Base-by-base conservation (phyloP, 1,140 invertebrate species). In the Pseudachorutes palmiensis region DNA sequence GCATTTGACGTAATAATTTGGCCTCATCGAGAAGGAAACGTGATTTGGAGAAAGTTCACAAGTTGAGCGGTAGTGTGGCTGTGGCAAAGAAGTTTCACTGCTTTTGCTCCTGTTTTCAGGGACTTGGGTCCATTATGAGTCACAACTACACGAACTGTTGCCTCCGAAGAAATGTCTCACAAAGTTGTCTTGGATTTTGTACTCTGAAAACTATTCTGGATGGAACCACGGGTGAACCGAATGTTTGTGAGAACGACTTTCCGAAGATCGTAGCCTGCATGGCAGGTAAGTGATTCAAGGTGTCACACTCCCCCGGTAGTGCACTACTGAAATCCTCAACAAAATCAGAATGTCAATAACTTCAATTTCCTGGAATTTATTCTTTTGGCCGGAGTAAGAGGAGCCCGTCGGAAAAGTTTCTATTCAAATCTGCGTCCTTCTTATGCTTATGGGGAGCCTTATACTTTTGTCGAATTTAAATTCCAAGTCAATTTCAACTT, bases 71-170 rank as follows among this genome's bases (percentile, higher is more conserved):
- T n/a, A n/a, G 19, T 45, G 19, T 12, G 19, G 36, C 9, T 45
- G 9, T 45, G 36, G 19, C 36, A 19, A 45, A 45, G 9, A 24
- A 3, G 29, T 14, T 24, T 36, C 14, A 16, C 36, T 5, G 45
- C n/a, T 41, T 62, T 31, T 63, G 1, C 58, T 68, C 22, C 32
- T 59, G 57, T 14, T 66, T 57, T 5, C 36, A 72, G 70, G 70
- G 70, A 30, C 16, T 45, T n/a, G 70, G 70, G 14, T 72, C 70
- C 2, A 65, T 72, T n/a, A 29, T 65, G 29, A 49, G 76, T 16
- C 87, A 89, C 75, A 88, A 90, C 75, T 90, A 88, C 74, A 89
- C 87, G 0, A 84, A 86, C 57, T 92, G 89, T 76, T 92, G 89
- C 72, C 72, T 85, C 2, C 76, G 79, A 0, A 79, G 82, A 33